Conservation (phyloP, 2,888 invertebrate species). For the Phalera bucephala region DNA sequence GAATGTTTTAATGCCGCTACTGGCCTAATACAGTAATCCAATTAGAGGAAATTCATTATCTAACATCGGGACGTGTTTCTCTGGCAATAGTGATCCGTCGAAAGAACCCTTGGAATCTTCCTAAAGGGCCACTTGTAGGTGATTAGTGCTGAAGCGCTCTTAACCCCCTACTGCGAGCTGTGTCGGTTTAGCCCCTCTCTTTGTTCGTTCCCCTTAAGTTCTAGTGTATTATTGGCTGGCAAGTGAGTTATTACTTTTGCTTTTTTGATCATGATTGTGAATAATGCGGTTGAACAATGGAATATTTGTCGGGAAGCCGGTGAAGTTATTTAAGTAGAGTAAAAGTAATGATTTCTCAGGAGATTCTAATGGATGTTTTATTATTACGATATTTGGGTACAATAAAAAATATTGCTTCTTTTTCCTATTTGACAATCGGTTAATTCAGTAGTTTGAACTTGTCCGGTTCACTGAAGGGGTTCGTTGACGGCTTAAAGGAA, state of each 20-base stretch:
- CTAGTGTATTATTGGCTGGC: slow-evolving; percentile 56
- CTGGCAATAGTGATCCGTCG: slow-evolving; percentile 65
- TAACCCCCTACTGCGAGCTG: slow-evolving; percentile 58
- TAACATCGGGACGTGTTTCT: slow-evolving; percentile 64
- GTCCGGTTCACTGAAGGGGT: too few species aligned
- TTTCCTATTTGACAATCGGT: too few species aligned
- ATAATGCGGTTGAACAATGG: slow-evolving; percentile 10
- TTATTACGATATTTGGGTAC: too few species aligned
- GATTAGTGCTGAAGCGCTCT: slow-evolving; percentile 71
- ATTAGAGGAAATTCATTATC: slow-evolving; percentile 74
- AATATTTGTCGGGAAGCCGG: neutral
- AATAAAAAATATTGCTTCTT: too few species aligned
- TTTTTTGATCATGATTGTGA: slow-evolving; percentile 26
- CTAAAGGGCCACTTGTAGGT: slow-evolving; percentile 64
- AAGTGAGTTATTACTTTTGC: slow-evolving; percentile 43
- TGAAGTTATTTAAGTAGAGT: too few species aligned
- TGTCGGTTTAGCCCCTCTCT: slow-evolving; percentile 52
- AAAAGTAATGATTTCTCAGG: too few species aligned
- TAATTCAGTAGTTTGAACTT: too few species aligned
- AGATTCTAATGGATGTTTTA: too few species aligned
- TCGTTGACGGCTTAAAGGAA: too few species aligned
- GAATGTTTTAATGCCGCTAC: slow-evolving; percentile 28
- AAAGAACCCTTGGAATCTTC: slow-evolving; percentile 69
- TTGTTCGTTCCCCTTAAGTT: slow-evolving; percentile 52
- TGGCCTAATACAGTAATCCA: slow-evolving; percentile 58